Evolutionary conservation across 2,888 invertebrate genomes (phyloP).

Genomic region (Ormia ochracea): DNA sequence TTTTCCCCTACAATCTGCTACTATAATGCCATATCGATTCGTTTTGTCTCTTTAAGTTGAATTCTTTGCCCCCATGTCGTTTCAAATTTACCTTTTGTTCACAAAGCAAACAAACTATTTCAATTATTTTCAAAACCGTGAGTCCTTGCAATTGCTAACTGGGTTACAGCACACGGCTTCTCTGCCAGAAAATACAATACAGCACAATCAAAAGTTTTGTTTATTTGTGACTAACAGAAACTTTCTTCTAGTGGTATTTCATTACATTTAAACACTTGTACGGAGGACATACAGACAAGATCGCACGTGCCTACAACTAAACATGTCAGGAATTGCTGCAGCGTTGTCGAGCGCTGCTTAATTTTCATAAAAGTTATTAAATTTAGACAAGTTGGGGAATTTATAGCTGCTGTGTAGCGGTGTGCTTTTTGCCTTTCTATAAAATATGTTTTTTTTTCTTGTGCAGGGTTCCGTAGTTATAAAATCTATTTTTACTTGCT

Average conservation of each 20-base stretch:
- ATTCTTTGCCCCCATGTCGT: no score
- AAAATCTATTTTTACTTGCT: neutral
- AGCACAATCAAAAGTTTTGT: conserved; percentile 2
- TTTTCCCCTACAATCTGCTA: no score
- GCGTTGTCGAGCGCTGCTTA: neutral
- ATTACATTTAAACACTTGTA: neutral
- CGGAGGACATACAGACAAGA: neutral
- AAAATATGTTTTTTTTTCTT: neutral
- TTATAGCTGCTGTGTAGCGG: neutral
- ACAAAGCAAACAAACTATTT: neutral
- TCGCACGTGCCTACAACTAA: no score
- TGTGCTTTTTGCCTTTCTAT: neutral
- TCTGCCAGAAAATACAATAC: neutral
- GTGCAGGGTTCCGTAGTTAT: neutral
- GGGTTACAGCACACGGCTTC: neutral
- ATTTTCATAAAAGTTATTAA: conserved; percentile 7
- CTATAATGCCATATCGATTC: no score
- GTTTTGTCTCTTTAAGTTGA: no score
- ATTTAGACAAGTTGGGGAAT: neutral
- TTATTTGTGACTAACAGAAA: neutral
- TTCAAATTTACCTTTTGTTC: neutral
- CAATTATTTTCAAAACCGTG: neutral
- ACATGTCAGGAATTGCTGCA: neutral
- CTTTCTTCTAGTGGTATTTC: neutral
- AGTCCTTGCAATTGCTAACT: neutral